These are phyloP conservation scores for Silvanus unidentatus DNA, from an alignment of 2,888 invertebrate genomes.

Conservation along the genomic window DNA sequence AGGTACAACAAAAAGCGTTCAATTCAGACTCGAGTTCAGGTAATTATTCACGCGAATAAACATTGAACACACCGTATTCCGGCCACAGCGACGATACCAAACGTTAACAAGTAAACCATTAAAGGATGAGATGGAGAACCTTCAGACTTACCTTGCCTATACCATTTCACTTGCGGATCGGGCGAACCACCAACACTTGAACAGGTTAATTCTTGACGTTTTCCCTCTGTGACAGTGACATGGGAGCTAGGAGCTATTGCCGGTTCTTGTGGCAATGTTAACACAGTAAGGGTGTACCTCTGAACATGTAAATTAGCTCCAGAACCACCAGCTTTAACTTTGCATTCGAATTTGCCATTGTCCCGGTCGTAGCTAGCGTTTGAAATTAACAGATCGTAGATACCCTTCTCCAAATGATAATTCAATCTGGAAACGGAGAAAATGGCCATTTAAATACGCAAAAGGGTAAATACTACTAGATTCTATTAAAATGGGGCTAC, in stretches of 20 bases:
- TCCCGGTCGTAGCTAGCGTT: conserved; percentile 86
- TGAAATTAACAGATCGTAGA: conserved; percentile 82
- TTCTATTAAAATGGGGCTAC: no score
- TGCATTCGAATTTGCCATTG: conserved; percentile 89
- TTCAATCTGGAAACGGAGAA: conserved; percentile 57
- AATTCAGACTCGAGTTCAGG: no score
- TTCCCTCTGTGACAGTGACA: conserved; percentile 77
- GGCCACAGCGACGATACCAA: no score
- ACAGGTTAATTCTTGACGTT: conserved; percentile 69
- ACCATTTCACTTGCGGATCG: conserved; percentile 83
- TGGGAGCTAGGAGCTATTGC: conserved; percentile 68
- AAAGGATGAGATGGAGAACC: no score
- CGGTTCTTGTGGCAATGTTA: conserved; percentile 78
- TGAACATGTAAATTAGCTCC: conserved; percentile 80
- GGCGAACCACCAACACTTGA: conserved; percentile 86
- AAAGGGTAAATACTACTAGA: background rate
- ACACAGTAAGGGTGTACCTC: conserved; percentile 75
- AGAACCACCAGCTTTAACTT: conserved; percentile 76
- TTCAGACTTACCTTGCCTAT: conserved; percentile 55
- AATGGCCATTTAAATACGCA: conserved; percentile 13
- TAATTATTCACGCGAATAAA: no score
- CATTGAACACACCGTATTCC: no score
- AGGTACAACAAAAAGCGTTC: no score
- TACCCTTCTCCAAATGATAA: conserved; percentile 71
- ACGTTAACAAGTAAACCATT: no score